phyloP scores from a whole-genome alignment of 2,797 vertebrate species.

The Notoglanidium macrostoma region DNA sequence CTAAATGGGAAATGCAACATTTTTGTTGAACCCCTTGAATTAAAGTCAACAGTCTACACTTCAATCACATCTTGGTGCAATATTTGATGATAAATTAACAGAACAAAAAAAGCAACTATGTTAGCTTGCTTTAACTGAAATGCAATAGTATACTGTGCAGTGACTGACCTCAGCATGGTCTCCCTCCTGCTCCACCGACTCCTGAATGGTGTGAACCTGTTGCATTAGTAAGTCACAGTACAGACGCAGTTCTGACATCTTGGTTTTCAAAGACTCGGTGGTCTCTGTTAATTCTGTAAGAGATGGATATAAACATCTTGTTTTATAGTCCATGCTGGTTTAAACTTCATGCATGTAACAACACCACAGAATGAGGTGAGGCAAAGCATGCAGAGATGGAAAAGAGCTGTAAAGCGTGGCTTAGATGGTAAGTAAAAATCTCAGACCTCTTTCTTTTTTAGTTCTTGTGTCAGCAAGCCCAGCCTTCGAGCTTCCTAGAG shows the following conservation, averaged over 20 bases:
- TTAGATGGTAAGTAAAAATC: neutral
- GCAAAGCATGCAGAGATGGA: neutral
- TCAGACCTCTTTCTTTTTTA: slow-evolving; percentile 89
- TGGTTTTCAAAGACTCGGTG: slow-evolving; percentile 93
- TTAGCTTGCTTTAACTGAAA: neutral
- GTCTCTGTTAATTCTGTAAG: slow-evolving; percentile 85
- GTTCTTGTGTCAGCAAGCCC: slow-evolving; percentile 87
- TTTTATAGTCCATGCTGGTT: neutral
- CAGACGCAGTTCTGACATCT: slow-evolving; percentile 97
- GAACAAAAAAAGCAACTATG: neutral
- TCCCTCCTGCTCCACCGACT: slow-evolving; percentile 81
- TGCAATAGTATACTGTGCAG: neutral
- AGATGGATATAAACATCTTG: slow-evolving; percentile 8
- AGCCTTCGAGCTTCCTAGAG: slow-evolving; percentile 92
- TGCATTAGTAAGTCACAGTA: slow-evolving; percentile 97
- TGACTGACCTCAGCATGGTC: slow-evolving; percentile 79
- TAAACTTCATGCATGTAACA: neutral
- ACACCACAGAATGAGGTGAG: neutral
- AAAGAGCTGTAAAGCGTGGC: neutral
- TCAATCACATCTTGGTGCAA: neutral
- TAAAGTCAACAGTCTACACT: neutral
- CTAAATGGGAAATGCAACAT: neutral
- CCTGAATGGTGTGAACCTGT: slow-evolving; percentile 95
- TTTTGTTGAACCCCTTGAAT: neutral
- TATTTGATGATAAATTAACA: neutral